Percentiles rank a stretch among this genome's conserved stretches.
Conservation (phyloP, 2,888 invertebrate genomes). For the Buathra laborator region DNA sequence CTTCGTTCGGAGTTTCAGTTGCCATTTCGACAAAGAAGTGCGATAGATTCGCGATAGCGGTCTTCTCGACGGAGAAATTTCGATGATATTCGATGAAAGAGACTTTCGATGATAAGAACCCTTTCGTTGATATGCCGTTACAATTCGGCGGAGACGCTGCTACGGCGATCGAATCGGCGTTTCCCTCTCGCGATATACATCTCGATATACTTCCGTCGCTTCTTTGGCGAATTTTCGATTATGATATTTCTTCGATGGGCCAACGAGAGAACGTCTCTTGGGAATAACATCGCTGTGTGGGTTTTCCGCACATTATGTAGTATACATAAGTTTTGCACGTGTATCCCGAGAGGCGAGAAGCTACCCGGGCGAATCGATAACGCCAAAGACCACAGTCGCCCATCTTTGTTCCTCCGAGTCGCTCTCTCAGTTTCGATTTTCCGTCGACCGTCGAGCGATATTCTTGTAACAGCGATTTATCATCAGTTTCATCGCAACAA, state of each 20-base stretch:
- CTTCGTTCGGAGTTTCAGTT: neutral
- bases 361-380: slow-evolving; percentile 42
- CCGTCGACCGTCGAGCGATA: neutral
- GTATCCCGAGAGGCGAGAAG: slow-evolving; percentile 10
- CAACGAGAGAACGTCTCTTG: no score
- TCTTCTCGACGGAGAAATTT: neutral
- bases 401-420: slow-evolving; percentile 18
- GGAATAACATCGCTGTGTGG: no score
- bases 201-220: no score
- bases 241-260: no score
- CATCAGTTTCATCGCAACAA: slow-evolving; percentile 1
- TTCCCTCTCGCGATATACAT: neutral
- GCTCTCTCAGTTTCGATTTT: neutral
- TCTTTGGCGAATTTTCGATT: no score
- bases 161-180: neutral
- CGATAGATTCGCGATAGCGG: neutral
- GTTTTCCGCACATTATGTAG: neutral
- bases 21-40: no score
- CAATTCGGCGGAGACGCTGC: neutral
- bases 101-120: neutral
- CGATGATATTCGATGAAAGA: neutral
- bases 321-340: neutral
- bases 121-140: no score
- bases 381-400: neutral
- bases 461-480: neutral